Evolutionary conservation across 37 sponge, comb jelly and placozoan genomes (phyloP), one percentile per base, ranked within the genome.

Genomic region (Dysidea cf. avara): DNA sequence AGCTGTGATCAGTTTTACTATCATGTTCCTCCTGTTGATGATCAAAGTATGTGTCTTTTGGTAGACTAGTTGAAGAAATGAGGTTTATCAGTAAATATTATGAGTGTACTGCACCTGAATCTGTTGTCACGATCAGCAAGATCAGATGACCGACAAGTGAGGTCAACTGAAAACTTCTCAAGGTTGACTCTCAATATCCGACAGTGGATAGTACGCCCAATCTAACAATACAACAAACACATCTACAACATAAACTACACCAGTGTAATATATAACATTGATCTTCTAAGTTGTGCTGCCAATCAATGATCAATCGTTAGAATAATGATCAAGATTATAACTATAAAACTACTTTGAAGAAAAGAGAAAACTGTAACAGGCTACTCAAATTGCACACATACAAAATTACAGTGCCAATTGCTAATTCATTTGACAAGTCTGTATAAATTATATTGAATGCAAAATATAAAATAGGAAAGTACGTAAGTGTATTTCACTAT

Each of bases 111-210:
- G 31, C 33, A 92, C 93, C 80, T 80, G 54, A 83, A 94, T 51
- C 66, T 86, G 14, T 80, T 83, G 2, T 86, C 91, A 24, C 46
- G 68, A 55, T 91, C 93, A 3, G 74, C 74, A 0, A 97, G 81
- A 65, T 97, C 99, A 7, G 95, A 91, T 18, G 90, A 86, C 9
- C 78, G 80, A 24, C 86, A 94, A 17, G 99, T 90, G 40, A 97
- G 77, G 54, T 94, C 95, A 1, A 97, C 95, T 29, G 91, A 87
- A 72, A 94, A 92, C 72, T 91, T 94, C 35, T 94, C 94, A 64
- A 88, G 54, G 56, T 95, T 95, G 17, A 95, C 84, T 28, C 69
- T 80, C 54, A 92, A 28, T 4, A 95, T 88, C 33, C 96, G 75
- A 72, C 89, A 87, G 38, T 89, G 83, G 26, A 97, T 89, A 37